Percentiles rank a stretch among this genome's conserved stretches.
Conservation (phyloP, 2,888 invertebrate species). For the Zele albiditarsus region DNA sequence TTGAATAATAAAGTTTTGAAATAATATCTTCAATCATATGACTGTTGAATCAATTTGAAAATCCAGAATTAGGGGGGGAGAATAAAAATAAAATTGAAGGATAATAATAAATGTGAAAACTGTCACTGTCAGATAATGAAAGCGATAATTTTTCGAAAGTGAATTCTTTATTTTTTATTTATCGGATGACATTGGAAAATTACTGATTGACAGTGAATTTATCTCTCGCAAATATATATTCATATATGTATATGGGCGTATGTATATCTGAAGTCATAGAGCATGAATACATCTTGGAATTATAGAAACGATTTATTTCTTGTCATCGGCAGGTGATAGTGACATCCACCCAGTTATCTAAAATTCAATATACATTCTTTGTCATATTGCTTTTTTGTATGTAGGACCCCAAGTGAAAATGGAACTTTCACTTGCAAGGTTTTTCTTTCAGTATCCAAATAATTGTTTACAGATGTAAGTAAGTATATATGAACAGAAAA, state of each 20-base stretch:
- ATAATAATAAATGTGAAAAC: not conserved
- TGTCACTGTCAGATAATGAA: not conserved
- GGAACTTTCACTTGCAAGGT: slow-evolving; percentile 6
- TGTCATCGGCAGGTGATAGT: slow-evolving; percentile 55
- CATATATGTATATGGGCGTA: not conserved
- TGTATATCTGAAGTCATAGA: not conserved
- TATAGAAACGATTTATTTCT: slow-evolving; percentile 56
- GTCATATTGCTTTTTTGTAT: slow-evolving; percentile 42
- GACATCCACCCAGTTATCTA: slow-evolving; percentile 45
- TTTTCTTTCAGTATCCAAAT: not conserved
- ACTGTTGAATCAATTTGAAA: too few species aligned
- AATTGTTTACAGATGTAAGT: not conserved
- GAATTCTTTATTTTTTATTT: not conserved
- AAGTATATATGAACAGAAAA: too few species aligned
- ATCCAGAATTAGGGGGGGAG: too few species aligned
- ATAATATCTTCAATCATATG: not conserved
- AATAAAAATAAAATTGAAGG: not conserved
- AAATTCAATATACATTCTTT: slow-evolving; percentile 41
- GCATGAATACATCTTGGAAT: slow-evolving; percentile 49
- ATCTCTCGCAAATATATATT: not conserved
- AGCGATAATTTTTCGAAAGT: not conserved
- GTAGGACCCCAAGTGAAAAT: not conserved
- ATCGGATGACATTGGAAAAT: not conserved
- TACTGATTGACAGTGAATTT: not conserved
- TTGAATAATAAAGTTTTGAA: not conserved